These are phyloP conservation scores for Aphelinus atriplicis DNA, from an alignment of 1,140 invertebrate genomes.

Conservation along the genomic window DNA sequence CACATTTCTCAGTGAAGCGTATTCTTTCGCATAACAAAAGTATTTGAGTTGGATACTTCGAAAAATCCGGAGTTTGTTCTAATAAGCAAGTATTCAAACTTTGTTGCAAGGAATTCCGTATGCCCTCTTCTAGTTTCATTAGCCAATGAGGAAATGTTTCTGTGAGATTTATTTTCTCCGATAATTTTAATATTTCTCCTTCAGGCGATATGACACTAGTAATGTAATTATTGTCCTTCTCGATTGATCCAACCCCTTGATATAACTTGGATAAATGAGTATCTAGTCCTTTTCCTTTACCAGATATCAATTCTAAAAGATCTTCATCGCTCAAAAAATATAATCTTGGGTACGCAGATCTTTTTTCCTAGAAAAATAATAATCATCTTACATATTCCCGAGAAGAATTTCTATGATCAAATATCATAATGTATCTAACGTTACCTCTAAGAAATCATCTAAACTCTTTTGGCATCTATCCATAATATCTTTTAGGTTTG, in stretches of 20 bases:
- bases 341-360: slow-evolving; percentile 91
- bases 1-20: slow-evolving; percentile 60
- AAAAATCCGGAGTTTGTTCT: slow-evolving; percentile 54
- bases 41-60: slow-evolving; percentile 59
- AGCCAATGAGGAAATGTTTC: slow-evolving; percentile 60
- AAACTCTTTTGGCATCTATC: slow-evolving; percentile 92
- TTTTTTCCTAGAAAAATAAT: slow-evolving; percentile 79
- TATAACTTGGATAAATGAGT: slow-evolving; percentile 95
- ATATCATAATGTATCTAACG: not conserved
- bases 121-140: slow-evolving; percentile 55
- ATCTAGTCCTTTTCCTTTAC: slow-evolving; percentile 88
- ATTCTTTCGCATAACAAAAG: slow-evolving; percentile 59
- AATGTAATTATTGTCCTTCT: slow-evolving; percentile 72
- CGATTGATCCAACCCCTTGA: slow-evolving; percentile 84
- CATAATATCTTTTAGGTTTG: slow-evolving; percentile 86
- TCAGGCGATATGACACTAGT: slow-evolving; percentile 82
- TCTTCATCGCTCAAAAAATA: slow-evolving; percentile 98
- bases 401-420: slow-evolving; percentile 26
- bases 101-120: slow-evolving; percentile 52
- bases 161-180: slow-evolving; percentile 72
- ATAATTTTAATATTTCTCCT: slow-evolving; percentile 84
- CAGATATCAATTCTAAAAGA: slow-evolving; percentile 87
- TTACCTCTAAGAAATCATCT: slow-evolving; percentile 92
- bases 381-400: no score
- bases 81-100: slow-evolving; percentile 58